Base-by-base conservation (phyloP, 1,140 invertebrate species). In the Cotesia chilonis region DNA sequence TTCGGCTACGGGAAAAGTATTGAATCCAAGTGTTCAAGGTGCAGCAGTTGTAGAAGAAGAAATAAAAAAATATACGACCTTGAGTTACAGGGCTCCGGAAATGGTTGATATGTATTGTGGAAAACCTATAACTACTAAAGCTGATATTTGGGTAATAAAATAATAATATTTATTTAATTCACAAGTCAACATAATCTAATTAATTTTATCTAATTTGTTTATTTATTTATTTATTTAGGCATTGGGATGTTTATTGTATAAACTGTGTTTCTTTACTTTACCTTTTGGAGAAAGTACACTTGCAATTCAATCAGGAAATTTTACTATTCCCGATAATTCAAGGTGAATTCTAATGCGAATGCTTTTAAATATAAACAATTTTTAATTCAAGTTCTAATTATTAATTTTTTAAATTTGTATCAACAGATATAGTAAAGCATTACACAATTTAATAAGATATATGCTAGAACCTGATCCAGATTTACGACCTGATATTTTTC, bases 101-200 rank as follows among this genome's bases (percentile, higher is more conserved):
- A 98, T 98, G 97, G 91, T 98, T 37, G 96, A 98, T 87, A 89
- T 98, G 76, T 98, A 98, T 85, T 91, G 89, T 76, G 94, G 93
- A 28, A 94, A 94, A 87, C 86, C 91, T 20, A 96, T 98, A 70
- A 95, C 95, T n/a, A 95, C 93, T 4, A 97, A 97, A 88, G 90
- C 94, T 57, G 96, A 97, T 89, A 95, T 97, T 83, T 97, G 95
- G 95, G 94, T 93, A 88, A 81, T 28, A 82, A 80, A 60, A 20
- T 67, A 64, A 68, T n/a, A 66, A 71, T 67, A 61, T 68, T 68
- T 63, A 64, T 64, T 12, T 70, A 63, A 73, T 17, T 41, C 3
- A 9, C 47, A 66, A 73, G 63, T 67, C 20, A 71, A 35, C 35
- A 61, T 51, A 36, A 12, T 10, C 1, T 71, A 2, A 28, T 37